Evolutionary conservation across 2,797 vertebrate genomes (phyloP), one percentile per base, ranked within the genome.

Genomic region (Tragelaphus oryx): DNA sequence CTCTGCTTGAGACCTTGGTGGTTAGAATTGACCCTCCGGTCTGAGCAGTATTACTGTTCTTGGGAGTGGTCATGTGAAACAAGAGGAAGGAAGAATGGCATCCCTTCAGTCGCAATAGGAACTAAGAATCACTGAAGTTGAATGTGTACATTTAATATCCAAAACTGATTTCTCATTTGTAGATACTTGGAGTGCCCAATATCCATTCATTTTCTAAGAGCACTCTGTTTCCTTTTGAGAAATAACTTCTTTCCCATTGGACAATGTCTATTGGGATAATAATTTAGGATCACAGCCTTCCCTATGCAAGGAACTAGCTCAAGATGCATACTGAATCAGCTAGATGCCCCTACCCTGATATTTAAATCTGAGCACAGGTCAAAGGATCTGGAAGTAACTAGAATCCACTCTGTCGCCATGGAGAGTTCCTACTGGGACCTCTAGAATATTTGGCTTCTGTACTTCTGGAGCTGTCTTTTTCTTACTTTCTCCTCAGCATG

Each of bases 171-270:
- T 55, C 37, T 55, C 8, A 20, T 30, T 22, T 74, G 44, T 50
- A 12, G 20, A 83, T 78, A 30, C 82, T 22, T 6, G 24, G 33
- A 37, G 46, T 71, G 28, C 11, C 6, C 52, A 91, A 18, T 4
- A 71, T 41, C 54, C 44, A 46, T 44, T 84, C 50, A 28, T 41
- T 91, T 78, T 54, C 50, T 68, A 14, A 86, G 30, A 60, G 6
- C 3, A 78, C 50, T 59, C 89, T 74, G n/a, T 83, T 65, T 81
- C 7, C 48, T 91, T 92, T 24, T 75, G 28, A 90, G 41, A 93
- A 83, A 65, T n/a, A 41, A 12, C 24, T 86, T 44, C 37, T 90
- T 68, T 18, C 30, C 54, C 16, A 4, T 30, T 7, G 37, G 41
- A 74, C 52, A 59, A 1, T 26, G 11, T 75, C 50, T 71, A 13